phyloP scores from a whole-genome alignment of 2,113 vertebrate genomes.

The Numenius arquata region DNA sequence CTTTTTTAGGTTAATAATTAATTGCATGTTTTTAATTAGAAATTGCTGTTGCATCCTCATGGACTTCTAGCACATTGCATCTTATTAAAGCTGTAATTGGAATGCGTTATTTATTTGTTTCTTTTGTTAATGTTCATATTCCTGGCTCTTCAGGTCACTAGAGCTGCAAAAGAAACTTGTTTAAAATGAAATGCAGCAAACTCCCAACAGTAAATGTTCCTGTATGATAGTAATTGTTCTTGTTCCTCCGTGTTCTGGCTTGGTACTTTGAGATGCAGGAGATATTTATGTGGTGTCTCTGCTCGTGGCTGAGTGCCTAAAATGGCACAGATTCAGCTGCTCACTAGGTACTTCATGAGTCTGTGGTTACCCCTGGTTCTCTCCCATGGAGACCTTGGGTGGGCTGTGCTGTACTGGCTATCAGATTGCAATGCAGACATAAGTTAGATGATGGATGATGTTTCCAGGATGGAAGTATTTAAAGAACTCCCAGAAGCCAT shows the following conservation, averaged over 20 bases:
- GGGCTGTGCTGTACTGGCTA: neutral
- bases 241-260: neutral
- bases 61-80: conserved; percentile 23
- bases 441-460: neutral
- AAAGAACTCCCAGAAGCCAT: neutral
- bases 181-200: conserved; percentile 23
- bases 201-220: conserved; percentile 1
- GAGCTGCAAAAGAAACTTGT: conserved; percentile 32
- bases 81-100: conserved; percentile 62
- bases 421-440: neutral
- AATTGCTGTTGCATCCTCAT: conserved; percentile 9
- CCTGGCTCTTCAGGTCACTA: conserved; percentile 32
- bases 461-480: neutral
- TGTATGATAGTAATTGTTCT: neutral
- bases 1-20: conserved; percentile 57
- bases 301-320: neutral
- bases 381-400: neutral
- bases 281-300: neutral
- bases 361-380: neutral
- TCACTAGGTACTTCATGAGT: neutral
- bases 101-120: conserved; percentile 41
- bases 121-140: conserved; percentile 46
- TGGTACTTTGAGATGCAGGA: neutral
- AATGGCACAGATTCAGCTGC: neutral
- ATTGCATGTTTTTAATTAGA: conserved; percentile 59